phyloP scores from a whole-genome alignment of 2,797 vertebrate species.

The Leptatherina wallacei region DNA sequence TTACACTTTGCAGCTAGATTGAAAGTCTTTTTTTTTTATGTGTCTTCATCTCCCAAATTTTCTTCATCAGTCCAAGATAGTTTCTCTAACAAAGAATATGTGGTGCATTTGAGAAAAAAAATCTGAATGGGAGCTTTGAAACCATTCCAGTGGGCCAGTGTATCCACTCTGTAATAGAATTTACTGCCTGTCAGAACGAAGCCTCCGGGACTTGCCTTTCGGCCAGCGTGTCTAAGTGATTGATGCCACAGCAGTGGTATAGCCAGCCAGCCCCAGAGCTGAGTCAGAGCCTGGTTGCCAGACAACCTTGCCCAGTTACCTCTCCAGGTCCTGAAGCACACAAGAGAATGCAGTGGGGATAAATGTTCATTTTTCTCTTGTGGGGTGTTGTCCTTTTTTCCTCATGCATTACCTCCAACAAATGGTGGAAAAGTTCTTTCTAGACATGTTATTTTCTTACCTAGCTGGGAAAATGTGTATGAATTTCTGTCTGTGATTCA shows the following conservation, averaged over 20 bases:
- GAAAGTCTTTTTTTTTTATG: background rate
- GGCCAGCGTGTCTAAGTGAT: slow-evolving; percentile 58
- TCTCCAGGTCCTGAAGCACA: slow-evolving; percentile 24
- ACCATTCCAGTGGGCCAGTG: slow-evolving; percentile 43
- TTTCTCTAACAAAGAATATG: slow-evolving; percentile 23
- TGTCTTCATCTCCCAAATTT: background rate
- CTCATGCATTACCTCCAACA: slow-evolving; percentile 23
- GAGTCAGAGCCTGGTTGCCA: slow-evolving; percentile 62
- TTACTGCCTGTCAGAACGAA: slow-evolving; percentile 48
- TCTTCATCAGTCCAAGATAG: background rate
- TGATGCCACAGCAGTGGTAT: slow-evolving; percentile 53
- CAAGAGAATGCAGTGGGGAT: slow-evolving; percentile 16
- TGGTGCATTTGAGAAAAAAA: slow-evolving; percentile 34
- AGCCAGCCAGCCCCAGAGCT: slow-evolving; percentile 45
- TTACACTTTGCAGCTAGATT: background rate
- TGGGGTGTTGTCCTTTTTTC: slow-evolving; percentile 35
- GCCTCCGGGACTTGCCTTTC: slow-evolving; percentile 54
- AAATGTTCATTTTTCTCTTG: slow-evolving; percentile 52
- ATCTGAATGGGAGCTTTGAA: slow-evolving; percentile 45
- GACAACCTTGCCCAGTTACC: slow-evolving; percentile 26
- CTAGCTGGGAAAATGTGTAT: slow-evolving; percentile 25
- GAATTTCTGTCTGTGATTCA: slow-evolving; percentile 35
- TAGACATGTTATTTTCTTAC: slow-evolving; percentile 30
- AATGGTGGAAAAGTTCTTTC: slow-evolving; percentile 17
- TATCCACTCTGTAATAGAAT: slow-evolving; percentile 61